Conservation (phyloP, 64 coral and sea anemone genomes). For the Pocillopora verrucosa region DNA sequence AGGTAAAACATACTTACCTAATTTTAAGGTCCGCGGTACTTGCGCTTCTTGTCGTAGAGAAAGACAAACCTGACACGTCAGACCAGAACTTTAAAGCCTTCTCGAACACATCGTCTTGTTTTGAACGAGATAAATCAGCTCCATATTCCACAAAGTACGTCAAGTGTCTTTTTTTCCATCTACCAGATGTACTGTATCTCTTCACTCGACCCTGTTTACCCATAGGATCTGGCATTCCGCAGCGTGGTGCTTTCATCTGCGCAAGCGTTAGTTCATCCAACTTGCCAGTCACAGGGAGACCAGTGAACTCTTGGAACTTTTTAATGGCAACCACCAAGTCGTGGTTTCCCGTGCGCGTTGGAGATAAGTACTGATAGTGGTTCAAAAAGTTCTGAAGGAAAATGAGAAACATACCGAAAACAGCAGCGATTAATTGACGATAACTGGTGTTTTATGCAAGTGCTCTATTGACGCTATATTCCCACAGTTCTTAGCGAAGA, state of each 20-base stretch:
- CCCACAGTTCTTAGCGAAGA: too few species aligned
- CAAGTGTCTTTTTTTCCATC: not conserved
- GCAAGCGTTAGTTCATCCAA: not conserved
- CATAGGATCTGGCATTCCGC: not conserved
- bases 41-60: not conserved
- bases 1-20: not conserved
- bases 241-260: slow-evolving; percentile 19
- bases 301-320: slow-evolving; percentile 15
- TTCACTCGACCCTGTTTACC: not conserved
- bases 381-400: slow-evolving; percentile 17
- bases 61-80: slow-evolving; percentile 11
- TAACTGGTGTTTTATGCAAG: too few species aligned
- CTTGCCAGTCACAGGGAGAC: not conserved
- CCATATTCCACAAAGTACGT: not conserved
- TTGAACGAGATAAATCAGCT: not conserved
- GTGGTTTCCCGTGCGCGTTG: not conserved
- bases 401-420: not conserved
- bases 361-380: slow-evolving; percentile 5
- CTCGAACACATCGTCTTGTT: slow-evolving; percentile 4
- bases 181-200: not conserved
- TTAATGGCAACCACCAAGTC: not conserved
- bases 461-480: too few species aligned
- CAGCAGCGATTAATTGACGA: not conserved
- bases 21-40: not conserved
- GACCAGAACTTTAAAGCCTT: slow-evolving; percentile 5